Conservation (phyloP, 1,140 invertebrate species). For the Caenorhabditis latens region DNA sequence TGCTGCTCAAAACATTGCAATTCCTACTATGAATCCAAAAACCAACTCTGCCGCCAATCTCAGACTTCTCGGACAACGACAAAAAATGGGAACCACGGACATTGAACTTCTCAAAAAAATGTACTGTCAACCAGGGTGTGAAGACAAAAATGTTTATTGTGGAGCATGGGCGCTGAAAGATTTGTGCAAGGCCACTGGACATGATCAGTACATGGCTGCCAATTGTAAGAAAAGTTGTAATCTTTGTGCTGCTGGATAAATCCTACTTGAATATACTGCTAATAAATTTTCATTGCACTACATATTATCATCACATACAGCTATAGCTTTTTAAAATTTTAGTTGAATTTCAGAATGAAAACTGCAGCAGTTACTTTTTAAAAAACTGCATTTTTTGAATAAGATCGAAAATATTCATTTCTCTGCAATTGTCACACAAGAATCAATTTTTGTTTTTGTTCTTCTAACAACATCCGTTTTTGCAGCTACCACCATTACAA, state of each 20-base stretch:
- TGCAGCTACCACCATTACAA: too few relatives aligned
- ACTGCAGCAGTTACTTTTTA: too few relatives aligned
- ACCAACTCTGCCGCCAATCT: constrained; percentile 21
- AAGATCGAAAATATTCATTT: too few relatives aligned
- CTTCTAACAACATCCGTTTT: too few relatives aligned
- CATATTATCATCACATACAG: too few relatives aligned
- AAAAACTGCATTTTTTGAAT: too few relatives aligned
- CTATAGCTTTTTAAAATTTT: too few relatives aligned
- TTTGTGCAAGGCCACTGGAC: constrained; percentile 53
- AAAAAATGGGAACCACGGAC: constrained; percentile 68
- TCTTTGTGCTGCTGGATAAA: constrained; percentile 24
- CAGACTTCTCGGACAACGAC: constrained; percentile 72
- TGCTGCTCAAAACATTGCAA: constrained; percentile 54
- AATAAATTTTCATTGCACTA: background rate
- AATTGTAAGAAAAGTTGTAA: constrained; percentile 66
- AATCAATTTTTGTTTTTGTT: too few relatives aligned
- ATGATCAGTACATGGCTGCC: constrained; percentile 58
- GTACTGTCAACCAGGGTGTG: constrained; percentile 69
- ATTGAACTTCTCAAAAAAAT: constrained; percentile 74
- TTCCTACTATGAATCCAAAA: constrained; percentile 27
- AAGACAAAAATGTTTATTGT: constrained; percentile 66
- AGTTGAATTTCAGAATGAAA: too few relatives aligned
- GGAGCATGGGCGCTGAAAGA: constrained; percentile 65
- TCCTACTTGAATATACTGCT: background rate
- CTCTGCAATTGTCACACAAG: too few relatives aligned